phyloP scores from a whole-genome alignment of 1,140 invertebrate species.

The Calliopsis andreniformis region DNA sequence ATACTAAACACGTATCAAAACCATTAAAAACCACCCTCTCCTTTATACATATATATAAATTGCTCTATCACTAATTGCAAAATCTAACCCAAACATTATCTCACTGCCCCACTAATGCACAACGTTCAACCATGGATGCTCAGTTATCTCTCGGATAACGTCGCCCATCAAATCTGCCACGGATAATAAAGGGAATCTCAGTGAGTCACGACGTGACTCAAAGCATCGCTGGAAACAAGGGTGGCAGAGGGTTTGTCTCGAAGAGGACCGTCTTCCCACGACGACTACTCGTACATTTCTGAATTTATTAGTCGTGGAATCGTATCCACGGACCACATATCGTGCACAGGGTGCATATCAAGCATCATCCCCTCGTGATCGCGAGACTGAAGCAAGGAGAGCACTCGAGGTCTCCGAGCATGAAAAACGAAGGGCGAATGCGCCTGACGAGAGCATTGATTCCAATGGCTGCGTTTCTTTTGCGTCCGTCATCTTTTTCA shows the following conservation, averaged over 20 bases:
- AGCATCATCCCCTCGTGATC: slow-evolving; percentile 54
- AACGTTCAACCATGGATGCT: background rate
- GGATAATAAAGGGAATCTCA: slow-evolving; percentile 43
- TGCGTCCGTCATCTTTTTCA: background rate
- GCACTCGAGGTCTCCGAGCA: slow-evolving; percentile 40
- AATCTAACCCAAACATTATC: background rate
- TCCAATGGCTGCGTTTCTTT: slow-evolving; percentile 19
- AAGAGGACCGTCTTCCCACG: background rate
- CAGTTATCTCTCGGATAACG: slow-evolving; percentile 4
- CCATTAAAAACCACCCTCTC: too few relatives aligned
- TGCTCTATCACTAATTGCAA: too few relatives aligned
- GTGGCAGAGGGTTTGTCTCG: background rate
- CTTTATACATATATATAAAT: background rate
- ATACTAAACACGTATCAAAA: too few relatives aligned
- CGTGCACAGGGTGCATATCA: slow-evolving; percentile 66
- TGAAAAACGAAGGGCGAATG: slow-evolving; percentile 51
- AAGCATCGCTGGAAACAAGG: slow-evolving; percentile 3
- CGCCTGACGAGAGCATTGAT: slow-evolving; percentile 30
- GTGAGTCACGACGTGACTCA: slow-evolving; percentile 49
- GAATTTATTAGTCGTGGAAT: slow-evolving; percentile 61
- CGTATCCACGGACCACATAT: slow-evolving; percentile 56
- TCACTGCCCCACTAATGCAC: background rate
- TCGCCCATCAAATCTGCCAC: slow-evolving; percentile 36
- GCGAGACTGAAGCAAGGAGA: slow-evolving; percentile 42
- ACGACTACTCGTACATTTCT: slow-evolving; percentile 46